phyloP scores from a whole-genome alignment of 2,113 vertebrate species.

The Neogale vison region DNA sequence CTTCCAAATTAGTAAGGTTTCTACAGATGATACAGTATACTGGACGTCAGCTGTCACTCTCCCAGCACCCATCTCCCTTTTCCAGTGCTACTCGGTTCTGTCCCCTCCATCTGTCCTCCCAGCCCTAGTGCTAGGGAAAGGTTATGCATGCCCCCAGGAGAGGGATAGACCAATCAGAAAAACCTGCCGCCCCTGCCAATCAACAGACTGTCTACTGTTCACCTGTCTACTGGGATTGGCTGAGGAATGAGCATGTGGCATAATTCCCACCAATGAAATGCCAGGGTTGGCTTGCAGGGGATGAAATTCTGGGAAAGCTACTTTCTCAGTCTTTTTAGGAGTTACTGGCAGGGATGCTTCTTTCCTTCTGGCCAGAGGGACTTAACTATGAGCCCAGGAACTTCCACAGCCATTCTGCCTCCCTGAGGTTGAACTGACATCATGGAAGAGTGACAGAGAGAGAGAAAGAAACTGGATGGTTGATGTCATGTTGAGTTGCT shows the following conservation, averaged over 20 bases:
- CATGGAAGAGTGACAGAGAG: neutral
- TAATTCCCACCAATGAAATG: neutral
- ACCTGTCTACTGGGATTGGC: neutral
- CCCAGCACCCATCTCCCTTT: too few relatives aligned
- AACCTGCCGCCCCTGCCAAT: neutral
- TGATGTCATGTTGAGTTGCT: neutral
- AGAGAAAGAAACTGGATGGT: neutral
- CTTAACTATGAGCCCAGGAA: neutral
- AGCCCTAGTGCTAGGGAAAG: neutral
- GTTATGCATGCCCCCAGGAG: neutral
- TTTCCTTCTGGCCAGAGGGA: neutral
- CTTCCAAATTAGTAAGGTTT: neutral
- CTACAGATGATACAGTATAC: neutral
- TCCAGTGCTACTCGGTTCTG: neutral
- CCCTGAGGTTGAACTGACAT: neutral
- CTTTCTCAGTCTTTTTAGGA: neutral
- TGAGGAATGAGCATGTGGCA: neutral
- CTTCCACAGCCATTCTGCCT: neutral
- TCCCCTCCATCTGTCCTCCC: rapidly evolving
- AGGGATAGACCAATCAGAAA: neutral
- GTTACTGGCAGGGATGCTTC: neutral
- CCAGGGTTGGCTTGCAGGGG: neutral
- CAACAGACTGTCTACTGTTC: neutral
- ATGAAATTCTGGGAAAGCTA: neutral
- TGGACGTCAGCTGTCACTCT: neutral